These are phyloP conservation scores for Ciconia stormi DNA, from an alignment of 2,113 vertebrate genomes.

Conservation along the genomic window DNA sequence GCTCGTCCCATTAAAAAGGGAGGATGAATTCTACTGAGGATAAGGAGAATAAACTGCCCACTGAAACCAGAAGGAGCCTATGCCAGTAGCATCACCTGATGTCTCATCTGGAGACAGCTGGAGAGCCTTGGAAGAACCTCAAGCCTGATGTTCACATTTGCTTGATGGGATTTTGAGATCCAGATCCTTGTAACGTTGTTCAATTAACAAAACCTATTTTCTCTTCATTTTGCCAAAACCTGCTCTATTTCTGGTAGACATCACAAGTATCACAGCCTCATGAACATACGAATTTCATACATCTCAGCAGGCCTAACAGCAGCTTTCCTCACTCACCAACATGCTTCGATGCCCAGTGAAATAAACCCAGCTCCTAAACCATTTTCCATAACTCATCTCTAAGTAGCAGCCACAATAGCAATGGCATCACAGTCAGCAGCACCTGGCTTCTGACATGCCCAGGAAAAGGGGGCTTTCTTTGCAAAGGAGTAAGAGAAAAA, in stretches of 20 bases:
- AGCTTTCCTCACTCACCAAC: background rate
- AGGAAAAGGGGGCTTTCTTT: background rate
- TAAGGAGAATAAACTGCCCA: background rate
- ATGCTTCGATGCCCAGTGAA: background rate
- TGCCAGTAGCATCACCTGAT: background rate
- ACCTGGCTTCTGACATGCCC: background rate
- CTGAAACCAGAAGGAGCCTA: background rate
- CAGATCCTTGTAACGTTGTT: background rate
- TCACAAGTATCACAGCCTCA: background rate
- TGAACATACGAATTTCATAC: background rate
- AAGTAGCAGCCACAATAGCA: background rate
- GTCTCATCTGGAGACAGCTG: background rate
- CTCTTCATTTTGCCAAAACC: background rate
- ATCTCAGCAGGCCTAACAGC: background rate
- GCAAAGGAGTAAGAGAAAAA: background rate
- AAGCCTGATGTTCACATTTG: background rate
- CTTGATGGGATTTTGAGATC: background rate
- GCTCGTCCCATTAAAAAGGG: background rate
- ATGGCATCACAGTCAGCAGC: background rate
- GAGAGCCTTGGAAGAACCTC: background rate
- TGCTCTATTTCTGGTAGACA: background rate
- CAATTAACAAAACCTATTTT: background rate
- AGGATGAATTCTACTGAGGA: background rate
- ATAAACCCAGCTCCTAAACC: background rate
- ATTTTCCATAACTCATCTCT: background rate